Evolutionary conservation across 2,888 invertebrate genomes (phyloP).

Genomic region (Nemapogon koenigi): DNA sequence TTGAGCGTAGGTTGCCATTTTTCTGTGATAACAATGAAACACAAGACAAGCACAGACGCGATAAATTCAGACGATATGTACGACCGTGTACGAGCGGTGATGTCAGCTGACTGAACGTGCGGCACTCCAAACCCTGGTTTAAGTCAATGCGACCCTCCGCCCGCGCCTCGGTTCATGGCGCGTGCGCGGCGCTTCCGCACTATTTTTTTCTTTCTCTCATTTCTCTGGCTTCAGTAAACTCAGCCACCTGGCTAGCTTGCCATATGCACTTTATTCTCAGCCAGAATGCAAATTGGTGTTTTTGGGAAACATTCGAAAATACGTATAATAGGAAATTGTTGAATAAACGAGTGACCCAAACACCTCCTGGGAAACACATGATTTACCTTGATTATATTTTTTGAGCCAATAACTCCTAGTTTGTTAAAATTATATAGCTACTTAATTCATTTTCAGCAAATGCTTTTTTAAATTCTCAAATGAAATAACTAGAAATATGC

Average conservation of each 20-base stretch:
- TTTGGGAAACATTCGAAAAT: too few species aligned
- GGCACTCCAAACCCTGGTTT: constrained; percentile 48
- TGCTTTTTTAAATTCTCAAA: too few species aligned
- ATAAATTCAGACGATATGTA: constrained; percentile 25
- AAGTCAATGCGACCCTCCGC: constrained; percentile 60
- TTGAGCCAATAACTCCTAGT: too few species aligned
- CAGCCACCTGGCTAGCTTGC: constrained; percentile 1
- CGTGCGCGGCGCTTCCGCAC: constrained; percentile 27
- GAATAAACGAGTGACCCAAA: too few species aligned
- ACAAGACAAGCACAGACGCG: constrained; percentile 8
- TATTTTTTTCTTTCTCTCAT: constrained; percentile 8
- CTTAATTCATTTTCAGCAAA: too few species aligned
- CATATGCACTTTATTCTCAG: neutral
- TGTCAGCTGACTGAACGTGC: constrained; percentile 63
- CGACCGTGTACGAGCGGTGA: constrained; percentile 30
- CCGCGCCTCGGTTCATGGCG: constrained; percentile 42
- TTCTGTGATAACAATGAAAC: constrained; percentile 26
- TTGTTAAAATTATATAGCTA: too few species aligned
- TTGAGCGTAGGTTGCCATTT: constrained; percentile 90
- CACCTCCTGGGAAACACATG: too few species aligned
- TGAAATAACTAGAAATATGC: too few species aligned
- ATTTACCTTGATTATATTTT: too few species aligned
- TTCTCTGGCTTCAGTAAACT: constrained; percentile 7
- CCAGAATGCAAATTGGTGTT: neutral
- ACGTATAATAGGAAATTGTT: too few species aligned